These are phyloP conservation scores for Pherbina coryleti DNA, from an alignment of 2,888 invertebrate species.

Conservation along the genomic window DNA sequence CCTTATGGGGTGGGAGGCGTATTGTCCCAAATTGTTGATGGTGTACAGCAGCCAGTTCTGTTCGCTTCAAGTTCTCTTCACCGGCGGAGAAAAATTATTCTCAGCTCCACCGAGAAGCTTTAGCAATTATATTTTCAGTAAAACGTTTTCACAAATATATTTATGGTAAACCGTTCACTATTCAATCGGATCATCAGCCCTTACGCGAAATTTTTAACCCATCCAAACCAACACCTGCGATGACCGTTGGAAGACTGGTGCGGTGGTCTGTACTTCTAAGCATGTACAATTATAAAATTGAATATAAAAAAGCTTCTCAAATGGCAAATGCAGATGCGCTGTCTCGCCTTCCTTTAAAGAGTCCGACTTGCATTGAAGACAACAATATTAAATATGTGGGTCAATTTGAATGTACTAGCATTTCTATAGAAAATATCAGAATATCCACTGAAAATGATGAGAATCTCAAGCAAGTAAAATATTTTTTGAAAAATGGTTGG, in stretches of 20 bases:
- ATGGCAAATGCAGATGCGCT: constrained; percentile 37
- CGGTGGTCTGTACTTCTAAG: not conserved
- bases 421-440: too few relatives aligned
- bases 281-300: constrained; percentile 27
- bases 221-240: not conserved
- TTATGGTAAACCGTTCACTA: constrained; percentile 36
- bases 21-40: constrained; percentile 1
- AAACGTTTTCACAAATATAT: constrained; percentile 21
- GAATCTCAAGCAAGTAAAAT: not conserved
- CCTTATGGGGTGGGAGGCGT: constrained; percentile 20
- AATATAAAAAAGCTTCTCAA: constrained; percentile 32
- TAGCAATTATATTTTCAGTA: constrained; percentile 27
- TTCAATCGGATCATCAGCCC: constrained; percentile 48
- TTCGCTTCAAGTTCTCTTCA: constrained; percentile 22
- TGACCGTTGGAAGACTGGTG: not conserved
- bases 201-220: not conserved
- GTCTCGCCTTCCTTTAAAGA: constrained; percentile 30
- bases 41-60: constrained; percentile 1
- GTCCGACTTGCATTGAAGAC: constrained; percentile 15
- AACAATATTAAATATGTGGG: constrained; percentile 12
- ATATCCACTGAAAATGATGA: too few relatives aligned
- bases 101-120: too few relatives aligned
- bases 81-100: constrained; percentile 4
- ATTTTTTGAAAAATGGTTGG: not conserved
- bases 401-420: not conserved